Percentiles rank a stretch among this genome's conserved stretches.
Evolutionary conservation across 2,113 vertebrate species (phyloP).

Genomic region (Marcusenius ussheri): DNA sequence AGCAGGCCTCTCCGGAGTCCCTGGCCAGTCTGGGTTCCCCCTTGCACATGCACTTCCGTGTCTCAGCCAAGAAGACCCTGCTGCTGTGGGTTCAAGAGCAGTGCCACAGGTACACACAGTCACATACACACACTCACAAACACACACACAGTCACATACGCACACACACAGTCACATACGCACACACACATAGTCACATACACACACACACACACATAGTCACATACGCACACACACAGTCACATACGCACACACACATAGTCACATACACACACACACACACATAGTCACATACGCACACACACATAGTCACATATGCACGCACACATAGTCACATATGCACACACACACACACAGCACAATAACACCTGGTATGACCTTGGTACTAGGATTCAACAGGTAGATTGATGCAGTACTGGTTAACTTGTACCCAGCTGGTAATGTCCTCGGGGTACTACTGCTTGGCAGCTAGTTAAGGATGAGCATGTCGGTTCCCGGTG

Average conservation of each 20-base stretch:
- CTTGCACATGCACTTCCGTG: conserved; percentile 65
- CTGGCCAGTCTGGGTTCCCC: conserved; percentile 49
- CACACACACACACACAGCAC: background rate
- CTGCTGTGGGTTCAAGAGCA: conserved; percentile 82
- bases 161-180: too few species aligned
- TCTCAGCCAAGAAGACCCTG: conserved; percentile 78
- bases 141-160: background rate
- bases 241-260: too few species aligned
- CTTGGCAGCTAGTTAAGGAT: background rate
- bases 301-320: too few species aligned
- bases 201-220: too few species aligned
- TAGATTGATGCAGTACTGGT: background rate
- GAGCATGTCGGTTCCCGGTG: background rate
- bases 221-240: too few species aligned
- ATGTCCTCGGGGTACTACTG: background rate
- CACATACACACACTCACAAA: background rate
- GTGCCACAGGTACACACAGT: conserved; percentile 62
- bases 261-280: background rate
- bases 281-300: background rate
- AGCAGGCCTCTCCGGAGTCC: conserved; percentile 62
- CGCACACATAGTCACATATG: background rate
- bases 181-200: too few species aligned
- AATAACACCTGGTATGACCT: background rate
- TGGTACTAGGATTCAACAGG: background rate
- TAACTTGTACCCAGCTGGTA: background rate